Conservation (phyloP, 2,113 vertebrate genomes). For the Gallinago media region DNA sequence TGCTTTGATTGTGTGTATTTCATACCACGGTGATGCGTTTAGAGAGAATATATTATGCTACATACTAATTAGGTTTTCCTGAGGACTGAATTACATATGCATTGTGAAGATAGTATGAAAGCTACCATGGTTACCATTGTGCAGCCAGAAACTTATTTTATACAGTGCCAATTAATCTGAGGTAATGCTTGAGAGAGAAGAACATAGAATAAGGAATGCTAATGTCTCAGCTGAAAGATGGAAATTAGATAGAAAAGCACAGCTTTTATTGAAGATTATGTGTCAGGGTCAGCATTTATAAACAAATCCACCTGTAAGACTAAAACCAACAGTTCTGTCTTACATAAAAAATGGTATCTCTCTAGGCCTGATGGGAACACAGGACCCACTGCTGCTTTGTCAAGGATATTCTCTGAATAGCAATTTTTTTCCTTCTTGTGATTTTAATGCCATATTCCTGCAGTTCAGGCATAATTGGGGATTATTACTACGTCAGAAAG, state of each 20-base stretch:
- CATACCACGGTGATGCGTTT: conserved; percentile 17
- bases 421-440: background rate
- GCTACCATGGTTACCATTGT: conserved; percentile 77
- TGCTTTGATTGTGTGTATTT: conserved; percentile 45
- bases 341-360: background rate
- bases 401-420: background rate
- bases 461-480: background rate
- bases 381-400: background rate
- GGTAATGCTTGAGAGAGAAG: conserved; percentile 69
- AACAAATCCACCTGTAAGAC: conserved; percentile 5
- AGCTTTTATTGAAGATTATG: conserved; percentile 52
- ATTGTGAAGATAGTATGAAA: conserved; percentile 71
- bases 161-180: conserved; percentile 73
- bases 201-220: conserved; percentile 59
- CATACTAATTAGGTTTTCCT: conserved; percentile 71
- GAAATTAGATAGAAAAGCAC: conserved; percentile 56
- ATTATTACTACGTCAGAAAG: background rate
- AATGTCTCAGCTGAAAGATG: conserved; percentile 60
- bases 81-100: conserved; percentile 66
- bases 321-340: background rate
- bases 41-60: conserved; percentile 49
- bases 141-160: conserved; percentile 72
- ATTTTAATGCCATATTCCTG: background rate
- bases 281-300: conserved; percentile 27
- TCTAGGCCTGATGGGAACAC: background rate